Base-by-base conservation (phyloP, 2,797 vertebrate species). In the Acanthurus leucopareius region DNA sequence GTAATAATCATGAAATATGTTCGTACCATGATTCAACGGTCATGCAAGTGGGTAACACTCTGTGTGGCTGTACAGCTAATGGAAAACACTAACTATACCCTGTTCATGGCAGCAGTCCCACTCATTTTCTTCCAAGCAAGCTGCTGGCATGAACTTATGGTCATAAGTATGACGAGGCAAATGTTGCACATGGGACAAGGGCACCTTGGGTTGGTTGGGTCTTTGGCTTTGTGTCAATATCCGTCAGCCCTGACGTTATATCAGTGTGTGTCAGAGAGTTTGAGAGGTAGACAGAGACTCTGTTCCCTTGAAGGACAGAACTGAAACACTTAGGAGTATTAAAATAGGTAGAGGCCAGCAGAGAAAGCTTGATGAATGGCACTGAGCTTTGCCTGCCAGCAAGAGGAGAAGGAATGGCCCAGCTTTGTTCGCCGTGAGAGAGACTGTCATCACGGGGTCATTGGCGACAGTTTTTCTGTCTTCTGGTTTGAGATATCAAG, bases 271-370 rank as follows among this genome's bases (percentile, higher is more conserved):
- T 83, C 74, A 73, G 73, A 70, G 79, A 82, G 77, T 84, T 72
- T 9, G 52, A 71, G 75, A 79, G 78, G 73, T 38, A 77, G 85
- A 87, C 40, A 58, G 79, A 76, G 73, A 73, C 83, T 80, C 53
- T 59, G 70, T 67, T 67, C 64, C 77, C 61, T 77, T 63, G 70
- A 87, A 92, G 90, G 92, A 93, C 93, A 85, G 77, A 75, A 80
- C 77, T 19, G 77, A 77, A 92, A 94, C 95, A 95, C 95, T 96
- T 92, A 94, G 80, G 73, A 83, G 90, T 95, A 96, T 96, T 95
- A 95, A 92, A 93, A 90, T 85, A 89, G 73, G 75, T 80, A 70
- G 67, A 71, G 80, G 84, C 81, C 83, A 75, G 75, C 42, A 68
- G 76, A 81, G 78, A 88, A 85, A 65, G 59, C 69, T 71, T 93